phyloP scores from a whole-genome alignment of 1,140 invertebrate species.

The Drosophila tristis region DNA sequence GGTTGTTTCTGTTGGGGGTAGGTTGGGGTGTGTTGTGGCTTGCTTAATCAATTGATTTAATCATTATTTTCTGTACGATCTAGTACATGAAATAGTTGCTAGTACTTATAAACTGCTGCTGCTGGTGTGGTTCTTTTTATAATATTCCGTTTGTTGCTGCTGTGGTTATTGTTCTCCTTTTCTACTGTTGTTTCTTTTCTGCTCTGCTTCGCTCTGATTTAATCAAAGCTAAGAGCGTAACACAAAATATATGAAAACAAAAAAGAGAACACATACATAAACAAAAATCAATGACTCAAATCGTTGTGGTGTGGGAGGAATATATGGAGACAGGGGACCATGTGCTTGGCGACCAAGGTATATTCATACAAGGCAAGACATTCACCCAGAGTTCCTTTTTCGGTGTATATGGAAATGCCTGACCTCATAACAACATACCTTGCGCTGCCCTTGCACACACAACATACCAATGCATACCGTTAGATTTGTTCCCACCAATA shows the following conservation, averaged over 20 bases:
- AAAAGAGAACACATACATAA: slow-evolving; percentile 12
- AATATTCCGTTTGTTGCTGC: slow-evolving; percentile 23
- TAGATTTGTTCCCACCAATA: slow-evolving; percentile 2
- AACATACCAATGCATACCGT: slow-evolving; percentile 1
- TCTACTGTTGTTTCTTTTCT: slow-evolving; percentile 40
- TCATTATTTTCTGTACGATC: slow-evolving; percentile 52
- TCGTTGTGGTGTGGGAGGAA: slow-evolving; percentile 5
- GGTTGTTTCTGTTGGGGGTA: slow-evolving; percentile 14
- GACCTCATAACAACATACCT: no score
- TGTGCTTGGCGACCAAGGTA: no score
- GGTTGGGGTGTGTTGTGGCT: slow-evolving; percentile 2
- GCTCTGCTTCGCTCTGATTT: slow-evolving; percentile 23
- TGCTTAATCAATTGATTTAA: slow-evolving; percentile 46
- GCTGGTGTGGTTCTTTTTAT: slow-evolving; percentile 20
- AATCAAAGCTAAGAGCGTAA: slow-evolving; percentile 13
- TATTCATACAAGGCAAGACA: no score
- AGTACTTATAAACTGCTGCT: slow-evolving; percentile 50
- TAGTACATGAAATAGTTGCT: slow-evolving; percentile 58
- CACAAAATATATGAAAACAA: no score
- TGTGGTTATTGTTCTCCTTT: slow-evolving; percentile 43
- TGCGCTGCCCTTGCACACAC: no score
- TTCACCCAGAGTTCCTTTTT: no score
- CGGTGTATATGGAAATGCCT: no score
- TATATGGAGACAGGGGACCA: slow-evolving; percentile 1
- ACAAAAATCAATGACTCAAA: slow-evolving; percentile 43